phyloP scores from a whole-genome alignment of 1,140 invertebrate genomes.

The Formica selysi region DNA sequence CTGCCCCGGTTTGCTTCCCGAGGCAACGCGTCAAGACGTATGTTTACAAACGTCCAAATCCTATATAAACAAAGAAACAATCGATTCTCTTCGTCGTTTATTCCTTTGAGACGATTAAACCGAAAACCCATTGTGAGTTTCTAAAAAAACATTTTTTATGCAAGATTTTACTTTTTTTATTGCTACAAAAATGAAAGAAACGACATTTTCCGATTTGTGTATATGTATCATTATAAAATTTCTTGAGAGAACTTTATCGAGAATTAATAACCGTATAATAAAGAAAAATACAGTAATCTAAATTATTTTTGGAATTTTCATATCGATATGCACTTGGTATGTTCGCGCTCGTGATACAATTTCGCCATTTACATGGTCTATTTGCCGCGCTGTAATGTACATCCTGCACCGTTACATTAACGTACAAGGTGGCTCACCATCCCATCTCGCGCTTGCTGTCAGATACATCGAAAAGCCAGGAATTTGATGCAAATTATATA shows the following conservation, averaged over 20 bases:
- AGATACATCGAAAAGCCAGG: conserved; percentile 49
- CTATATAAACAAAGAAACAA: conserved; percentile 1
- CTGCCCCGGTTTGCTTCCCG: conserved; percentile 33
- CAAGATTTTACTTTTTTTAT: background rate
- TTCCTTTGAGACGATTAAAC: background rate
- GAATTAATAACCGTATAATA: conserved; percentile 8
- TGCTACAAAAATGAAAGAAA: background rate
- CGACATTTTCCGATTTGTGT: background rate
- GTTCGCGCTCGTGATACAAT: conserved; percentile 46
- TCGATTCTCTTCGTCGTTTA: background rate
- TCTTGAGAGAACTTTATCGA: conserved; percentile 1
- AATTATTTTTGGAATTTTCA: conserved; percentile 44
- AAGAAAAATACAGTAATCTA: background rate
- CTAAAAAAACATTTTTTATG: background rate
- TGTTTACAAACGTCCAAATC: conserved; percentile 27
- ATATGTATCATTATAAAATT: background rate
- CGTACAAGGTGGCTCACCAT: conserved; percentile 47
- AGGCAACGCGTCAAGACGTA: conserved; percentile 26
- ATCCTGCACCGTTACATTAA: conserved; percentile 49
- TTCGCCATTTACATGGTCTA: conserved; percentile 61
- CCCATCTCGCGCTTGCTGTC: conserved; percentile 41
- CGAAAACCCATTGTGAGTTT: background rate
- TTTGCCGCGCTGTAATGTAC: conserved; percentile 42
- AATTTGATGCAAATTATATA: conserved; percentile 49
- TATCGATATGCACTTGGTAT: conserved; percentile 22